Evolutionary conservation across 2,113 vertebrate genomes (phyloP).

Genomic region (Anas platyrhynchos): DNA sequence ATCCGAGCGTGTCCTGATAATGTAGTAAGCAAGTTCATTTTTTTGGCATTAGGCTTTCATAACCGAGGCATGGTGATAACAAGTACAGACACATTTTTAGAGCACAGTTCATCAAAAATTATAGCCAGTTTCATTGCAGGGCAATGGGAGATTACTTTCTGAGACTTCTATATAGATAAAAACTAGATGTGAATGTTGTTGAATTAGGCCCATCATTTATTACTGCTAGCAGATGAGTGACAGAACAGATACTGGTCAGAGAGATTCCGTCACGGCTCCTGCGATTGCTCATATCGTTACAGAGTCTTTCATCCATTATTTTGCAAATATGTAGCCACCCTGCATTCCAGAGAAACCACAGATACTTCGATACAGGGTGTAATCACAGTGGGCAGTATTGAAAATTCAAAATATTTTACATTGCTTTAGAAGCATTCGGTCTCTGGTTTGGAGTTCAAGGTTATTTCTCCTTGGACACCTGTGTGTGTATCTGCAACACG

Average conservation of each 20-base stretch:
- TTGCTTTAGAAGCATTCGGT: neutral
- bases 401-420: conserved; percentile 18
- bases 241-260: conserved; percentile 46
- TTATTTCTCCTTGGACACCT: neutral
- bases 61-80: conserved; percentile 61
- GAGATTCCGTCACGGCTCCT: neutral
- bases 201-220: conserved; percentile 45
- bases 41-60: conserved; percentile 73
- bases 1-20: conserved; percentile 57
- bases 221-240: conserved; percentile 54
- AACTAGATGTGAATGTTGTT: conserved; percentile 25
- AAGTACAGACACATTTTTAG: conserved; percentile 65
- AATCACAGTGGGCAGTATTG: neutral
- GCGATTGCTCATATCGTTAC: neutral
- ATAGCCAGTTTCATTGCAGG: conserved; percentile 52
- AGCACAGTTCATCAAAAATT: conserved; percentile 57
- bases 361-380: neutral
- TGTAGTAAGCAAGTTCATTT: conserved; percentile 72
- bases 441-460: neutral
- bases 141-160: conserved; percentile 62
- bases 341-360: neutral
- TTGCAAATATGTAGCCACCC: conserved; percentile 14
- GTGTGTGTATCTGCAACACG: neutral
- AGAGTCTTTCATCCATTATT: neutral
- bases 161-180: conserved; percentile 47